A percentile compares a stretch with the other conserved stretches of the same genome.
Conservation (phyloP, 2,888 invertebrate genomes). For the Lochmaea crataegi region DNA sequence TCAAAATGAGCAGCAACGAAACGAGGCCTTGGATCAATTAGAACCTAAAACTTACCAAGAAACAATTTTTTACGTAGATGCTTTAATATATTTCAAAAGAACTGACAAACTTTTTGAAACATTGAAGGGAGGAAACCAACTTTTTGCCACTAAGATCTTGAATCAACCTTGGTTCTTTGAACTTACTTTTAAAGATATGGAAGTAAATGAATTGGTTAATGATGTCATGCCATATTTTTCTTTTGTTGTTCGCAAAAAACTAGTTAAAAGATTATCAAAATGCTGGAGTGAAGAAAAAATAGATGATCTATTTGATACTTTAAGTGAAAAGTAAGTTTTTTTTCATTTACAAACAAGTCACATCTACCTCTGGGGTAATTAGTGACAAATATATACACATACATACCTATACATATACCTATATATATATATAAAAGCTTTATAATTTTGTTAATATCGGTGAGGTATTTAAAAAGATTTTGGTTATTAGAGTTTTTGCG, state of each 20-base stretch:
- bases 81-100: conserved; percentile 47
- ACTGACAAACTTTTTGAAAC: conserved; percentile 43
- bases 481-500: too few relatives aligned
- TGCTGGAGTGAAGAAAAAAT: conserved; percentile 23
- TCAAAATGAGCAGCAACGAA: conserved; percentile 29
- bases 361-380: too few relatives aligned
- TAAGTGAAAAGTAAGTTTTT: conserved; percentile 16
- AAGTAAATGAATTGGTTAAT: conserved; percentile 42
- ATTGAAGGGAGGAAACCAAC: conserved; percentile 47
- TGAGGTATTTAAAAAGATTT: too few relatives aligned
- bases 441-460: too few relatives aligned
- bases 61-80: conserved; percentile 47
- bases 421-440: too few relatives aligned
- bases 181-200: conserved; percentile 42
- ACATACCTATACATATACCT: too few relatives aligned
- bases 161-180: conserved; percentile 51
- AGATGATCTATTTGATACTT: conserved; percentile 16
- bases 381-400: too few relatives aligned
- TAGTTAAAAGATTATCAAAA: conserved; percentile 46
- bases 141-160: conserved; percentile 46
- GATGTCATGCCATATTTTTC: conserved; percentile 47
- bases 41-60: conserved; percentile 49
- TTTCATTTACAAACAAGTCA: too few relatives aligned
- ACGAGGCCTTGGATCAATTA: conserved; percentile 33
- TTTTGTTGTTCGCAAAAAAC: conserved; percentile 47